These are phyloP conservation scores for Chiroxiphia lanceolata DNA, from an alignment of 2,797 vertebrate genomes.

Conservation along the genomic window DNA sequence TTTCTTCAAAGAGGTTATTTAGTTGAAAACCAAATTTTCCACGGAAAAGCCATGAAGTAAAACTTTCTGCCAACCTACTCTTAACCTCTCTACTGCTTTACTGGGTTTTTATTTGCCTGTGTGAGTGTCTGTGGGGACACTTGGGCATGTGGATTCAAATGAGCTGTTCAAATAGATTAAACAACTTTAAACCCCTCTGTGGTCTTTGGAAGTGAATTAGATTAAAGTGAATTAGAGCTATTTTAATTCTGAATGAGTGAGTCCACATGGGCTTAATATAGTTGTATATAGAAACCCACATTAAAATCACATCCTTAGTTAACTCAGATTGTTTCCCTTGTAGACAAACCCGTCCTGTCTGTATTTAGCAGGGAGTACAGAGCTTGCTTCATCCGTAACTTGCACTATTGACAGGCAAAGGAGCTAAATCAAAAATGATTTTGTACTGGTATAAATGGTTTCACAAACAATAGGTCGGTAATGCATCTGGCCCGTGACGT, in stretches of 20 bases:
- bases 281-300: conserved; percentile 35
- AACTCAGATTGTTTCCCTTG: conserved; percentile 6
- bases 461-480: not conserved
- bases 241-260: conserved; percentile 65
- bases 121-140: conserved; percentile 51
- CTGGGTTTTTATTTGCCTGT: conserved; percentile 33
- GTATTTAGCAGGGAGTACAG: not conserved
- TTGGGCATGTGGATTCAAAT: conserved; percentile 45
- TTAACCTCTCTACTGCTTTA: conserved; percentile 15
- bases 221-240: conserved; percentile 64
- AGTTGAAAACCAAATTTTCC: not conserved
- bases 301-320: conserved; percentile 61
- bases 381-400: not conserved
- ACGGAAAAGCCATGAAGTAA: not conserved
- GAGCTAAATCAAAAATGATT: not conserved
- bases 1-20: not conserved
- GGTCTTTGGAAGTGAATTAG: conserved; percentile 64
- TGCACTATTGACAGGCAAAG: not conserved
- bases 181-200: conserved; percentile 60
- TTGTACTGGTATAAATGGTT: not conserved
- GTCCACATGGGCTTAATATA: conserved; percentile 64
- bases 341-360: conserved; percentile 1
- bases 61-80: not conserved
- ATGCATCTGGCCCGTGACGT: not conserved
- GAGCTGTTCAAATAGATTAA: conserved; percentile 64